phyloP scores from a whole-genome alignment of 1,140 invertebrate species.

The Bathynomus jamesi region DNA sequence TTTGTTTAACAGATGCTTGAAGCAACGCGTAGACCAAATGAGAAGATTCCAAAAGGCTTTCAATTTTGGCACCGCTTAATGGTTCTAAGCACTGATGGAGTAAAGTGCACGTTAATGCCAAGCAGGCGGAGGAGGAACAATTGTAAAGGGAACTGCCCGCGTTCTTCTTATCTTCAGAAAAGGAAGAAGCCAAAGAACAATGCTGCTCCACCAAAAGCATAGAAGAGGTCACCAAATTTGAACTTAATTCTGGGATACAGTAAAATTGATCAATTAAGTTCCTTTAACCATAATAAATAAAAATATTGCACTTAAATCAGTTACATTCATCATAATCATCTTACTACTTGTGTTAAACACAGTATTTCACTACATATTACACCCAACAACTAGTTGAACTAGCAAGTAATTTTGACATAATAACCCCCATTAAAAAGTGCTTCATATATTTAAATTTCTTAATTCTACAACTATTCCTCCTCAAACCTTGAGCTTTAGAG shows the following conservation, averaged over 20 bases:
- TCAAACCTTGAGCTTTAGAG: too few species aligned
- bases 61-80: background rate
- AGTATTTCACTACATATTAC: too few species aligned
- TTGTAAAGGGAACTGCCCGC: background rate
- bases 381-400: too few species aligned
- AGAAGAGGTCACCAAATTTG: background rate
- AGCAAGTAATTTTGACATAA: too few species aligned
- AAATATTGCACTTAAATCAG: too few species aligned
- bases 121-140: background rate
- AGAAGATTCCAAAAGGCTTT: background rate
- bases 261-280: too few species aligned
- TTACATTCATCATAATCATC: too few species aligned
- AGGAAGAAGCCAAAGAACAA: slow-evolving; percentile 1
- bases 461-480: too few species aligned
- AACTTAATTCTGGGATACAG: background rate
- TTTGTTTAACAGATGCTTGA: background rate
- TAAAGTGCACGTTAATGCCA: slow-evolving; percentile 5
- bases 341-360: too few species aligned
- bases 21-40: slow-evolving; percentile 1
- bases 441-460: too few species aligned
- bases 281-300: too few species aligned
- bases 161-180: background rate
- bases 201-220: slow-evolving; percentile 5
- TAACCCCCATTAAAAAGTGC: too few species aligned
- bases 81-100: background rate